Evolutionary conservation across 2,113 vertebrate genomes (phyloP), one percentile per base, ranked within the genome.

Genomic region (Oreochromis niloticus): DNA sequence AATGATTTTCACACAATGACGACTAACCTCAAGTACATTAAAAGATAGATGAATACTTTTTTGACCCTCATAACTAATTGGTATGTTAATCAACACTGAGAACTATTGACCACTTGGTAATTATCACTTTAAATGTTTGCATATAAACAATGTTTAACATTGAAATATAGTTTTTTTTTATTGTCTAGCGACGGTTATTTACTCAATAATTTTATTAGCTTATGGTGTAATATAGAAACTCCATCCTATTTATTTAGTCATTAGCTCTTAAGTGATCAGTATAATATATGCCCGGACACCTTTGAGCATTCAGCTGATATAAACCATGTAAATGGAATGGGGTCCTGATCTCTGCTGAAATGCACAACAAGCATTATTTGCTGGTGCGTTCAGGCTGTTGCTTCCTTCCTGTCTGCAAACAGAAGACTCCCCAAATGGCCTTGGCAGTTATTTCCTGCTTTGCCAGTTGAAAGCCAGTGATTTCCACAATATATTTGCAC

Each of bases 401-500:
- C 41, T 43, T 41, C 61, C 36, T 56, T 27, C 19, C 55, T 9
- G 32, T 88, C 86, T 89, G 85, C 90, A 91, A 91, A 91, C 90
- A 87, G 79, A 52, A 81, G 32, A n/a, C 55, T 82, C 27, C 85
- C 89, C 73, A 41, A 84, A 90, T n/a, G 43, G 83, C 91, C 78
- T 56, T 27, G 16, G 79, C 90, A 71, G 55, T 92, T 79, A 93
- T 92, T 90, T 92, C 89, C 66, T 89, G 83, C 91, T 87, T 22
- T 82, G 91, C 66, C 80, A 87, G 90, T 85, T 91, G 87, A 63
- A 92, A 80, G 52, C 82, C 41, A 83, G 75, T 68, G 90, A 90
- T 56, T 85, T 87, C 83, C 83, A 84, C 63, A 54, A 84, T 90
- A 87, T 89, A 92, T 93, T 94, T 91, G 87, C 86, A 75, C 81